A percentile compares a stretch with the other conserved stretches of the same genome.
Conservation (phyloP, 1,140 invertebrate species). For the Phymorhynchus buccinoides region DNA sequence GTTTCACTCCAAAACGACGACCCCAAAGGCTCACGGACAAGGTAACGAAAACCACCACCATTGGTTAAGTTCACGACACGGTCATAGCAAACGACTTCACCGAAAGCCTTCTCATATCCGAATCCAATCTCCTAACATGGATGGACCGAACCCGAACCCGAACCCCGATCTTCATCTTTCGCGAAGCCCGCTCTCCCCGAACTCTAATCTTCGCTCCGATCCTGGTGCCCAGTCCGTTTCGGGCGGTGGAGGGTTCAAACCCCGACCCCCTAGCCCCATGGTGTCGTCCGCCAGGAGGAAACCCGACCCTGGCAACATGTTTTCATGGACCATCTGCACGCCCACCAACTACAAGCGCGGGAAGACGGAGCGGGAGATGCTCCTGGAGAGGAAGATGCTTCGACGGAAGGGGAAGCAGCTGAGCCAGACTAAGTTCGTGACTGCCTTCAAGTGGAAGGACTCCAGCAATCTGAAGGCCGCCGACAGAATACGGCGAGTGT, state of each 20-base stretch:
- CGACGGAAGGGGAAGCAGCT: background rate
- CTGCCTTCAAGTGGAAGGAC: background rate
- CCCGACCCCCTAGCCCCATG: background rate
- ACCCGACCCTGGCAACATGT: background rate
- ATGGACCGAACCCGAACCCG: background rate
- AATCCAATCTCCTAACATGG: background rate
- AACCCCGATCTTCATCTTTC: background rate
- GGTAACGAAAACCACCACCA: too few species aligned
- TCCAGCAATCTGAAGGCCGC: background rate
- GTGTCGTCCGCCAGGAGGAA: background rate
- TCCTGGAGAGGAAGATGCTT: constrained; percentile 11
- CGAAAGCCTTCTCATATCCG: background rate
- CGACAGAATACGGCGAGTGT: background rate
- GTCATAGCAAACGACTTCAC: background rate
- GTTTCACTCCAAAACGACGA: background rate
- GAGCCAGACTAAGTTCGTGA: background rate
- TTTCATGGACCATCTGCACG: constrained; percentile 13
- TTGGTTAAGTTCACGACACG: too few species aligned
- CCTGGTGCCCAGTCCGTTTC: too few species aligned
- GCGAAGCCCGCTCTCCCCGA: background rate
- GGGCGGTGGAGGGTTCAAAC: background rate
- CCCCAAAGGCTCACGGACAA: background rate
- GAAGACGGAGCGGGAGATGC: constrained; percentile 4
- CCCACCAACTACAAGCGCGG: constrained; percentile 24
- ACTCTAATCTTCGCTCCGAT: background rate